Evolutionary conservation across 2,797 vertebrate species (phyloP), one percentile per base, ranked within the genome.

Genomic region (Rhinichthys osculus): DNA sequence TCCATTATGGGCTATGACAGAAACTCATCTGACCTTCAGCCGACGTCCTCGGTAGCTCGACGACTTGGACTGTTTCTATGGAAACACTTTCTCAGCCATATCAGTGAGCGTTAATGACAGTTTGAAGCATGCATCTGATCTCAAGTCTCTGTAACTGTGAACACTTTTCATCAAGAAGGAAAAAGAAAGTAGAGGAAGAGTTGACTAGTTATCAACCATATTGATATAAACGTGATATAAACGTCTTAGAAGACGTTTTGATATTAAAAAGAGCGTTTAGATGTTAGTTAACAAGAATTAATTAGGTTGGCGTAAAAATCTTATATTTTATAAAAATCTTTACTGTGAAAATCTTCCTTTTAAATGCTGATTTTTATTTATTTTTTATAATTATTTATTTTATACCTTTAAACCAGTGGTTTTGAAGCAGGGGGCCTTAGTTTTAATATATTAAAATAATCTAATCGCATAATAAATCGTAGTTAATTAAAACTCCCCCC

Each of bases 1-100:
- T 89, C 90, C 81, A 83, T 87, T 87, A 78, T 90, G 87, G 91
- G 90, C 76, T 77, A 78, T 78, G 67, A 77, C 66, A 87, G 83
- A 74, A 70, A 88, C 85, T 59, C 72, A 27, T 78, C 44, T 59
- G 70, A 73, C 66, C 87, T 85, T 81, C 83, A 44, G 70, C 33
- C 64, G 16, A 78, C 19, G 33, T 84, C 47, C 62, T 66, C 74
- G 21, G 33, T 44, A 72, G 33, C 54, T 64, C 50, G 21, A 54
- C 69, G 44, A 81, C 70, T 69, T 52, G 21, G 64, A 35, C 77
- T 81, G 81, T 88, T 76, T 74, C 72, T 14, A 72, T 66, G 66
- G 79, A 86, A 77, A 78, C 78, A 38, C 33, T 33, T 83, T 72
- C 59, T 69, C 85, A 81, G 67, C 35, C 84, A 50, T 27, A 66